A percentile compares a stretch with the other conserved stretches of the same genome.
Evolutionary conservation across 2,113 vertebrate genomes (phyloP).

Genomic region (Phrynocephalus versicolor): DNA sequence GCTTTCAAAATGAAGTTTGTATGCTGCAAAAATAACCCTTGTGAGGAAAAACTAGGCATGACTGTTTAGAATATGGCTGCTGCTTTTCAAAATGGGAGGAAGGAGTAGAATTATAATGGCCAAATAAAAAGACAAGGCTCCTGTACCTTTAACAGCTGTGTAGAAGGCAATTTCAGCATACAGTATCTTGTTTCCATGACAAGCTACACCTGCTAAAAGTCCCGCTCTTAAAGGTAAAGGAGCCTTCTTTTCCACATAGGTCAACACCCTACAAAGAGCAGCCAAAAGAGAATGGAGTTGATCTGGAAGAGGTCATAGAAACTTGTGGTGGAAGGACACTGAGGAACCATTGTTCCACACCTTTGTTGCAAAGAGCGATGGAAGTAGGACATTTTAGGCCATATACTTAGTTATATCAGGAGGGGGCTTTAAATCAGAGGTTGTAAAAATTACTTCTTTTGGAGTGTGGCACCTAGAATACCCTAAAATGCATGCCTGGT

Average conservation of each 20-base stretch:
- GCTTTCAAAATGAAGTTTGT: background rate
- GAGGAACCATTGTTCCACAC: background rate
- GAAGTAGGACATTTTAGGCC: background rate
- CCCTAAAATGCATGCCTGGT: no score
- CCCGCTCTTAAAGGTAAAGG: no score
- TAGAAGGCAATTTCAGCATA: no score
- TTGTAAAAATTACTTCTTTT: no score
- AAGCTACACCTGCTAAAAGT: no score
- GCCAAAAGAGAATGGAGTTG: background rate
- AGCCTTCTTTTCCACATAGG: no score
- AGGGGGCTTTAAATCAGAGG: no score
- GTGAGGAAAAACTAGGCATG: background rate
- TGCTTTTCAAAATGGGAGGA: background rate
- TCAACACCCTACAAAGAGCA: no score
- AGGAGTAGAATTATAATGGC: background rate
- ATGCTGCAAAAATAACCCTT: background rate
- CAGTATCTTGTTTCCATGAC: no score
- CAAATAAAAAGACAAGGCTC: no score
- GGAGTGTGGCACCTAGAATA: no score
- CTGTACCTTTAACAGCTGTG: no score
- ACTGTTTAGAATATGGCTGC: background rate
- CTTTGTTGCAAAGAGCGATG: background rate
- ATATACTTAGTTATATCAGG: background rate
- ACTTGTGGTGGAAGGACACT: background rate
- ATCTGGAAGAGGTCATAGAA: background rate